A percentile compares a stretch with the other conserved stretches of the same genome.
These are phyloP conservation scores for Bombylius discolor DNA, from an alignment of 2,888 invertebrate genomes.

Conservation along the genomic window DNA sequence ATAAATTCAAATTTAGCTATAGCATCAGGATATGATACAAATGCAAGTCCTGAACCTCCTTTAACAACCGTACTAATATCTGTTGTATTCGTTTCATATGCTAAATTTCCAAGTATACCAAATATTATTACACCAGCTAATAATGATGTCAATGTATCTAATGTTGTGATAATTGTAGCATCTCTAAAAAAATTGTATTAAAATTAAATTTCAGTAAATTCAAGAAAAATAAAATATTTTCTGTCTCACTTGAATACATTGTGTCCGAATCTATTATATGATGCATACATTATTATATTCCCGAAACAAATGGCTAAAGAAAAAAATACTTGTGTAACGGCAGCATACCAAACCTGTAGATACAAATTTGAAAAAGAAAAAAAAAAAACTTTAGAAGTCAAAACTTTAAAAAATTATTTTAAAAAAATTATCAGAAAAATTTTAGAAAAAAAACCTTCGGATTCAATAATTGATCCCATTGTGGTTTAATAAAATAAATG, in stretches of 20 bases:
- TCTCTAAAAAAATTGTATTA: constrained; percentile 41
- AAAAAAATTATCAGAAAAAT: too few species aligned
- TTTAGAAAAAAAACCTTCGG: constrained; percentile 18
- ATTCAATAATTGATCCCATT: constrained; percentile 42
- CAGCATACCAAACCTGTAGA: constrained; percentile 47
- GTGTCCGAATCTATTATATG: constrained; percentile 47
- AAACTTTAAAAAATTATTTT: neutral
- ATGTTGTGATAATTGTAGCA: constrained; percentile 63
- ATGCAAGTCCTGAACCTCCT: constrained; percentile 64
- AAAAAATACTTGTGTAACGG: constrained; percentile 51
- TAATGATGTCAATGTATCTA: constrained; percentile 72
- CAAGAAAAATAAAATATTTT: neutral
- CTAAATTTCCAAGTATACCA: constrained; percentile 69
- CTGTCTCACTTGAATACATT: constrained; percentile 41
- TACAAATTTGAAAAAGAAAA: neutral
- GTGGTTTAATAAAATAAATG: constrained; percentile 49
- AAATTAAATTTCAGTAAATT: neutral
- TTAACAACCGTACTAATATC: constrained; percentile 54
- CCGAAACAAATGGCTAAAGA: constrained; percentile 50
- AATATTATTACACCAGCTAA: constrained; percentile 73
- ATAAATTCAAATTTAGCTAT: constrained; percentile 40
- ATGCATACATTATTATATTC: constrained; percentile 46
- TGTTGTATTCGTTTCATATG: constrained; percentile 45
- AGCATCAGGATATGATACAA: constrained; percentile 55
- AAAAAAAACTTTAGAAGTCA: too few species aligned